A percentile compares a stretch with the other conserved stretches of the same genome.
Evolutionary conservation across 2,888 invertebrate species (phyloP).

Genomic region (Parnassius glacialis): DNA sequence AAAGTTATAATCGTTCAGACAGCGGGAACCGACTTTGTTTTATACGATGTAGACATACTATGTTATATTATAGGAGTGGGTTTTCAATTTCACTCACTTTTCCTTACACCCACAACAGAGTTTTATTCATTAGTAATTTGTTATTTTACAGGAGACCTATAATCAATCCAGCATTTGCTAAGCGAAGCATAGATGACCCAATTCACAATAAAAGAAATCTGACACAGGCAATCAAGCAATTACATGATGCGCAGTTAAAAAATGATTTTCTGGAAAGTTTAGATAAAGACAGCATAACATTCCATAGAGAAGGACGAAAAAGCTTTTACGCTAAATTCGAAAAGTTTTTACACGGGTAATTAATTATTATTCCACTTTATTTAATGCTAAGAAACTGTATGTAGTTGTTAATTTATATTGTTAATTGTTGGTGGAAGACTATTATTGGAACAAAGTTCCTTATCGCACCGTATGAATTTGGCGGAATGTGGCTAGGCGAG

Average conservation of each 20-base stretch:
- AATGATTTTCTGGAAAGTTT: constrained; percentile 48
- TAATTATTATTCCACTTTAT: constrained; percentile 33
- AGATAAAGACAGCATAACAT: constrained; percentile 57
- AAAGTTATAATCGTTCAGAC: too few species aligned
- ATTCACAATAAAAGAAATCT: constrained; percentile 25
- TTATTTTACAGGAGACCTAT: constrained; percentile 53
- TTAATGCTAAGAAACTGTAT: not conserved
- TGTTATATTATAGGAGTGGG: too few species aligned
- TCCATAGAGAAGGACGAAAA: constrained; percentile 82
- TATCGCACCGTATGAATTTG: too few species aligned
- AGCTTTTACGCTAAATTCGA: constrained; percentile 83
- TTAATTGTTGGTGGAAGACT: too few species aligned
- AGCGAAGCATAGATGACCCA: constrained; percentile 55
- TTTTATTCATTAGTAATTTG: too few species aligned
- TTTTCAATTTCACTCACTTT: too few species aligned
- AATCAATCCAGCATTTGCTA: constrained; percentile 72
- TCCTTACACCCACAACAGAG: too few species aligned
- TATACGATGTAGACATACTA: too few species aligned
- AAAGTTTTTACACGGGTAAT: constrained; percentile 83
- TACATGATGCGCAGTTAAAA: constrained; percentile 57
- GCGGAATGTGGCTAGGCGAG: too few species aligned
- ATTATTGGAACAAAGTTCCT: too few species aligned
- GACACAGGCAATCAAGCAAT: constrained; percentile 44
- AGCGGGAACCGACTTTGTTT: too few species aligned
- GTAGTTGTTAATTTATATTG: too few species aligned